Percentiles rank a stretch among this genome's conserved stretches.
phyloP scores from a whole-genome alignment of 1,140 invertebrate species.

The Drosophila carrolli region DNA sequence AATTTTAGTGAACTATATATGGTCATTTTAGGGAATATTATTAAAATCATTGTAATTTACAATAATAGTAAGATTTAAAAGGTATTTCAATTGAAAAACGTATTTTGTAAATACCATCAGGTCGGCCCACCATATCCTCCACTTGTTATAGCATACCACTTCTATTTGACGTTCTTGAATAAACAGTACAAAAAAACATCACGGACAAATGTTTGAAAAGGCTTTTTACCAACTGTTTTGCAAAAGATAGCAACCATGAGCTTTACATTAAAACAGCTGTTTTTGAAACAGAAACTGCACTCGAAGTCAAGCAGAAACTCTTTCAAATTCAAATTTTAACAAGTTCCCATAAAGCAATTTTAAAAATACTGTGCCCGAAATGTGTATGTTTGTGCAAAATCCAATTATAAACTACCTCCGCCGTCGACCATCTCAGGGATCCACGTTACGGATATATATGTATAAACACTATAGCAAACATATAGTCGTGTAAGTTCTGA shows the following conservation, averaged over 20 bases:
- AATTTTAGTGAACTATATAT: no score
- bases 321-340: neutral
- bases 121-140: no score
- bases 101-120: no score
- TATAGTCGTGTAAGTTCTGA: constrained; percentile 19
- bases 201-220: no score
- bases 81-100: no score
- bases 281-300: neutral
- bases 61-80: no score
- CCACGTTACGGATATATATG: constrained; percentile 5
- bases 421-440: constrained; percentile 11
- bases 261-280: constrained; percentile 29
- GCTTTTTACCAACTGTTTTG: constrained; percentile 32
- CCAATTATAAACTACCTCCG: constrained; percentile 52
- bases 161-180: no score
- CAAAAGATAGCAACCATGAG: neutral
- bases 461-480: constrained; percentile 1
- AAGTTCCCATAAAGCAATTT: constrained; percentile 7
- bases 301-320: neutral
- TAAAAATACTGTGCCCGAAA: constrained; percentile 5
- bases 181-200: no score
- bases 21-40: no score
- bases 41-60: no score
- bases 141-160: no score
- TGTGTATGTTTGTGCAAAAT: constrained; percentile 19